phyloP scores from a whole-genome alignment of 2,888 invertebrate species.

The Leucania comma region DNA sequence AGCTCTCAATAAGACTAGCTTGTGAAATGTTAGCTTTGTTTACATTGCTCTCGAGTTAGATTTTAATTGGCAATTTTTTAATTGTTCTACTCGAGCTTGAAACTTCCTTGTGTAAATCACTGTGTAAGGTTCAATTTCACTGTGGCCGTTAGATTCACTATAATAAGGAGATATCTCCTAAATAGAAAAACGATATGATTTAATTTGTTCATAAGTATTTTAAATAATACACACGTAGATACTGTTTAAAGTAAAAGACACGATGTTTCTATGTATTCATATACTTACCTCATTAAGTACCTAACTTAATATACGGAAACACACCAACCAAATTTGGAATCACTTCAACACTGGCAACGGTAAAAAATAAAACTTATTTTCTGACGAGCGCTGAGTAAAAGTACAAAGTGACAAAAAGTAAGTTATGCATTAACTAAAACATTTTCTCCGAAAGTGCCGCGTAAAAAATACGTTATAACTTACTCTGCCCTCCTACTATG shows the following conservation, averaged over 20 bases:
- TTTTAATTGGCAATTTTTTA: constrained; percentile 12
- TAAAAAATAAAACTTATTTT: constrained; percentile 17
- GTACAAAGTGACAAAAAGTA: constrained; percentile 50
- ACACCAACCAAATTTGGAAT: constrained; percentile 1
- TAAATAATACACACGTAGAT: background rate
- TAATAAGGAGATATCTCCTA: background rate
- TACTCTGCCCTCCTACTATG: constrained; percentile 10
- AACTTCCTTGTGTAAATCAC: background rate
- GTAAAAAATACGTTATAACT: constrained; percentile 50
- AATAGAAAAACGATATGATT: background rate
- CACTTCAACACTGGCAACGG: constrained; percentile 1
- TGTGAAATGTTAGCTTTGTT: constrained; percentile 24
- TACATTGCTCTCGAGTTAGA: constrained; percentile 3
- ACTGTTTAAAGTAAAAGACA: background rate
- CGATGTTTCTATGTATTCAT: background rate
- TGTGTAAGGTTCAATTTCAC: background rate
- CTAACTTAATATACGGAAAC: constrained; percentile 7
- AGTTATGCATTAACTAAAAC: constrained; percentile 44
- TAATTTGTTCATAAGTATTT: constrained; percentile 4
- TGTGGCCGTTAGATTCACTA: background rate
- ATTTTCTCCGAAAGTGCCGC: constrained; percentile 31
- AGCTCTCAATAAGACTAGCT: constrained; percentile 36
- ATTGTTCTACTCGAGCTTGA: background rate
- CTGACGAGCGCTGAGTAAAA: constrained; percentile 34
- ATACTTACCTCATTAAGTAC: constrained; percentile 15